A percentile compares a stretch with the other conserved stretches of the same genome.
These are phyloP conservation scores for Entomobrya proxima DNA, from an alignment of 2,888 invertebrate genomes.

Conservation along the genomic window DNA sequence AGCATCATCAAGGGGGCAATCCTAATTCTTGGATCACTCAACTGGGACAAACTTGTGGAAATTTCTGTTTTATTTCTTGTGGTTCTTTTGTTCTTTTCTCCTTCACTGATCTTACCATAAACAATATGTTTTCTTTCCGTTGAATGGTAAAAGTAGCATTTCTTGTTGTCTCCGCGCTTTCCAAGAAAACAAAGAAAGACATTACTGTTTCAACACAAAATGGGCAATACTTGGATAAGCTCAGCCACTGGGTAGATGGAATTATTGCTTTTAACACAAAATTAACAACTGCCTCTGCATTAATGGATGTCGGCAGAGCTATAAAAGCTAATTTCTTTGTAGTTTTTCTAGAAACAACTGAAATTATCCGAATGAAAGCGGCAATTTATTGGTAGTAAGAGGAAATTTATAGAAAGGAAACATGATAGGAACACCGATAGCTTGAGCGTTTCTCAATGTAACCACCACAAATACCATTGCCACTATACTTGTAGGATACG, in stretches of 20 bases:
- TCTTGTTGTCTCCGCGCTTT: not conserved
- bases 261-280: constrained; percentile 20
- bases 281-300: constrained; percentile 3
- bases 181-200: not conserved
- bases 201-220: not conserved
- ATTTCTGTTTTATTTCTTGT: constrained; percentile 67
- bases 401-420: constrained; percentile 9
- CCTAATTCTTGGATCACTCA: constrained; percentile 71
- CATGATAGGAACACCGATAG: not conserved
- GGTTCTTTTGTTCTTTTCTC: constrained; percentile 31
- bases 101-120: constrained; percentile 37
- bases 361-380: not conserved
- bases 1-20: constrained; percentile 72
- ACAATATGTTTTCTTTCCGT: constrained; percentile 41
- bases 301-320: constrained; percentile 38
- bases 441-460: too few relatives aligned
- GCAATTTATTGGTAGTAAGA: constrained; percentile 37
- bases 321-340: constrained; percentile 48
- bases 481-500: too few relatives aligned
- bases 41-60: constrained; percentile 72
- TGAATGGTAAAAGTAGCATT: not conserved
- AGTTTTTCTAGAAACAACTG: constrained; percentile 21
- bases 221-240: not conserved
- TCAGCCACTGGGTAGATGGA: not conserved
- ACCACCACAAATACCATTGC: too few relatives aligned